phyloP scores from a whole-genome alignment of 2,113 vertebrate genomes.

The Hippocampus barbouri region DNA sequence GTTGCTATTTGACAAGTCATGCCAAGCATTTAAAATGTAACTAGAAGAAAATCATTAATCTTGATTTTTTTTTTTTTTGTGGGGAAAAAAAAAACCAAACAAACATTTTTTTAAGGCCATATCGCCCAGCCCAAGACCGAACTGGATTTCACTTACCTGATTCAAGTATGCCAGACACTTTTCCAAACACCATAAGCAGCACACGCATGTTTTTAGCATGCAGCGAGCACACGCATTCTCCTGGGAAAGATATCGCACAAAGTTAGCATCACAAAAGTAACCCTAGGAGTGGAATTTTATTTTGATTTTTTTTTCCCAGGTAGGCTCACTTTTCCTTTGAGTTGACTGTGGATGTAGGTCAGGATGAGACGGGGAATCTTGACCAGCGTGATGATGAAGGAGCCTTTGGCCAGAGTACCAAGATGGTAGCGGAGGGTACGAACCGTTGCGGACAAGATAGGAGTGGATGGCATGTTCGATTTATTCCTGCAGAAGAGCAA shows the following conservation, averaged over 20 bases:
- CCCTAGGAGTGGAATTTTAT: background rate
- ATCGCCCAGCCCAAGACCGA: background rate
- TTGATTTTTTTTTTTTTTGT: too few relatives aligned
- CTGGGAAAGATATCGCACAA: constrained; percentile 51
- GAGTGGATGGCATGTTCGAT: constrained; percentile 81
- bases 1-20: too few relatives aligned
- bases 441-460: constrained; percentile 83
- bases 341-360: constrained; percentile 91
- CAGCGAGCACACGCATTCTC: constrained; percentile 96
- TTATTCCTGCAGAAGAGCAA: constrained; percentile 77
- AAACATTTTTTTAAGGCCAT: too few relatives aligned
- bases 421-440: constrained; percentile 90
- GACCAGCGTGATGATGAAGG: constrained; percentile 97
- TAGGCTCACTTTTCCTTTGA: constrained; percentile 90
- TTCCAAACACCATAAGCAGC: constrained; percentile 98
- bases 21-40: too few relatives aligned
- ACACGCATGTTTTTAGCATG: constrained; percentile 92
- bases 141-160: constrained; percentile 76
- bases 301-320: background rate
- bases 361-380: constrained; percentile 96
- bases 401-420: constrained; percentile 93
- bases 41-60: too few relatives aligned
- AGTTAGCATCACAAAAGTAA: background rate
- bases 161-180: constrained; percentile 96
- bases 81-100: too few relatives aligned